Evolutionary conservation across 2,113 vertebrate species (phyloP).

Genomic region (Channa maculata): DNA sequence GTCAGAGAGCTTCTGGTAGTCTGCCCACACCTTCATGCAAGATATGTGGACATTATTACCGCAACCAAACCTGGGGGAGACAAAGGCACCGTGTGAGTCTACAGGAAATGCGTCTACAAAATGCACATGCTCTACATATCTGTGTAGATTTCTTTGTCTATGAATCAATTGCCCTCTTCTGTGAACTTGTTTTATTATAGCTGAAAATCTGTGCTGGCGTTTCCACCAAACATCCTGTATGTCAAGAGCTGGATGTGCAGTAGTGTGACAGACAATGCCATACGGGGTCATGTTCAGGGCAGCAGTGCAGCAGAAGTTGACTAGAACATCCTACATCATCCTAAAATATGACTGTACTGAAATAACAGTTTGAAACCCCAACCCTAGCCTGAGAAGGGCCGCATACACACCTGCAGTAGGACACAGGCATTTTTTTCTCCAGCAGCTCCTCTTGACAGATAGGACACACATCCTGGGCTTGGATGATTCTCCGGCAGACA

Average conservation of each 20-base stretch:
- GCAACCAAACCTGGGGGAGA: constrained; percentile 77
- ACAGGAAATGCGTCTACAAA: constrained; percentile 1
- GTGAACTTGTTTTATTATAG: constrained; percentile 14
- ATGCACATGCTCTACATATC: too few relatives aligned
- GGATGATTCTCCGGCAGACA: constrained; percentile 70
- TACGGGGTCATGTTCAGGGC: constrained; percentile 33
- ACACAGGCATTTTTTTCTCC: constrained; percentile 78
- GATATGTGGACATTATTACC: constrained; percentile 84
- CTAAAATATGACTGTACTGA: constrained; percentile 11
- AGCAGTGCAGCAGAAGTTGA: constrained; percentile 17
- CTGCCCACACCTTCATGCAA: constrained; percentile 81
- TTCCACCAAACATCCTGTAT: constrained; percentile 8
- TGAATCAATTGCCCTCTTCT: too few relatives aligned
- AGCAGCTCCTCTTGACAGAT: constrained; percentile 84
- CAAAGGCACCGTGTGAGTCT: not conserved
- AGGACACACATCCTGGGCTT: constrained; percentile 80
- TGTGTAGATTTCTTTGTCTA: too few relatives aligned
- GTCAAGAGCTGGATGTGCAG: constrained; percentile 28
- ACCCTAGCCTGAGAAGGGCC: not conserved
- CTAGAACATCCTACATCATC: not conserved
- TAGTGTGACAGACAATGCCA: not conserved
- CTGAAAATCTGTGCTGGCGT: constrained; percentile 4
- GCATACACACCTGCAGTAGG: constrained; percentile 80
- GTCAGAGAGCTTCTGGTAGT: constrained; percentile 66
- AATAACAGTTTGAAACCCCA: not conserved